These are phyloP conservation scores for Petrolisthes cinctipes DNA, from an alignment of 2,888 invertebrate species.

Conservation along the genomic window DNA sequence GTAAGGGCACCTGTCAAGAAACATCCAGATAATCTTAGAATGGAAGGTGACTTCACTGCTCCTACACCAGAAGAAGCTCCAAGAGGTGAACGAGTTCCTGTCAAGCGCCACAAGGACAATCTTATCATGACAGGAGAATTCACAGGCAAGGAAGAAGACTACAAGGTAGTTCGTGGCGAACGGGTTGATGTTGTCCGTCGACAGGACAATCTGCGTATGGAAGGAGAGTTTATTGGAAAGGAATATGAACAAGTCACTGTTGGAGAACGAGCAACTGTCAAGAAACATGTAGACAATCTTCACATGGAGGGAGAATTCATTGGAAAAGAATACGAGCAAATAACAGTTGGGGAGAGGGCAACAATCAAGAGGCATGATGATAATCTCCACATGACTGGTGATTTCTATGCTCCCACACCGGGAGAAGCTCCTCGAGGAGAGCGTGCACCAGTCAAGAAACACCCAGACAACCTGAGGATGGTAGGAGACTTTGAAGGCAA, in stretches of 20 bases:
- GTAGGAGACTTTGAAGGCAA: constrained; percentile 73
- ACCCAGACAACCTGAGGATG: constrained; percentile 72
- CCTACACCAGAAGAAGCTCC: constrained; percentile 63
- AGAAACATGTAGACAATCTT: constrained; percentile 63
- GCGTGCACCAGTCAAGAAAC: constrained; percentile 70
- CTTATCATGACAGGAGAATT: constrained; percentile 47
- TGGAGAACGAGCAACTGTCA: constrained; percentile 51
- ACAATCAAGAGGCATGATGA: constrained; percentile 71
- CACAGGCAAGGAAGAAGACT: constrained; percentile 26
- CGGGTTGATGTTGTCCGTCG: constrained; percentile 45
- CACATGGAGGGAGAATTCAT: constrained; percentile 64
- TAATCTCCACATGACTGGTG: constrained; percentile 70
- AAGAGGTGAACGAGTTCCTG: constrained; percentile 39
- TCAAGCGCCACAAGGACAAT: constrained; percentile 45
- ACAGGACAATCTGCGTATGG: constrained; percentile 60
- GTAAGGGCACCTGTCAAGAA: constrained; percentile 72
- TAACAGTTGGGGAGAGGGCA: constrained; percentile 42
- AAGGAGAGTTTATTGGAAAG: constrained; percentile 68
- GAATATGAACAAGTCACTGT: background rate
- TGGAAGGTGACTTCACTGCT: constrained; percentile 71
- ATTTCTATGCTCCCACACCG: constrained; percentile 27
- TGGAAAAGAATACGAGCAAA: constrained; percentile 54
- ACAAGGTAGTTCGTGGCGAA: constrained; percentile 49
- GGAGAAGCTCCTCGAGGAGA: constrained; percentile 71
- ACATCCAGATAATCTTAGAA: constrained; percentile 71